Evolutionary conservation across 2,113 vertebrate species (phyloP).

Genomic region (Peromyscus californicus): DNA sequence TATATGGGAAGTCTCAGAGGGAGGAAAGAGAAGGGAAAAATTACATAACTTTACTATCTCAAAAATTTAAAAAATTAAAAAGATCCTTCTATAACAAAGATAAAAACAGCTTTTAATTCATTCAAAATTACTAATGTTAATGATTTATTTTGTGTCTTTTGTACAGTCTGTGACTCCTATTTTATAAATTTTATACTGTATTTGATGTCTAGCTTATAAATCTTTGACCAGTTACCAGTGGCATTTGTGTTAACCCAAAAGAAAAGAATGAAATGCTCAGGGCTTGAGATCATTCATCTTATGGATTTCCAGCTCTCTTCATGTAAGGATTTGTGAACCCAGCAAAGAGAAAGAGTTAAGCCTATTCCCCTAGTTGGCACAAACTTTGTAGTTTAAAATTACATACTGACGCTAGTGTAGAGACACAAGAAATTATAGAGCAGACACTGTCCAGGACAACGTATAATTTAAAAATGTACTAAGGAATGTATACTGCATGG

Average conservation of each 20-base stretch:
- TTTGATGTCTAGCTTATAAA: conserved; percentile 79
- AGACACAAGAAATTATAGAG: conserved; percentile 96
- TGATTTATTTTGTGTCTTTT: conserved; percentile 67
- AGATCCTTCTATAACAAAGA: background rate
- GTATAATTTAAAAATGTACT: conserved; percentile 95
- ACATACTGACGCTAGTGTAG: conserved; percentile 94
- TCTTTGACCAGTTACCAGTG: conserved; percentile 72
- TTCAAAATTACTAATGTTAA: conserved; percentile 66
- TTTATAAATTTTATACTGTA: conserved; percentile 55
- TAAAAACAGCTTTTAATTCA: background rate
- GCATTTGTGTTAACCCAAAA: conserved; percentile 76
- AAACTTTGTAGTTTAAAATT: conserved; percentile 94
- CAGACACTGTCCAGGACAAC: conserved; percentile 95
- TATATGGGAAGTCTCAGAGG: background rate
- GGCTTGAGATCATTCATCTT: conserved; percentile 71
- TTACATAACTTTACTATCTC: background rate
- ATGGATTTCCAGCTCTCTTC: conserved; percentile 45
- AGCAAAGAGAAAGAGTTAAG: conserved; percentile 90
- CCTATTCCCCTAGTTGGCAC: conserved; percentile 89
- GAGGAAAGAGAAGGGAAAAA: background rate
- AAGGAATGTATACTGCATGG: conserved; percentile 94
- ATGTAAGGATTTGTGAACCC: conserved; percentile 78
- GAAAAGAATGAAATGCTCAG: conserved; percentile 47
- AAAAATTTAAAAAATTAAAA: background rate
- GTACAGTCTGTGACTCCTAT: conserved; percentile 62